Evolutionary conservation across 2,888 invertebrate genomes (phyloP).

Genomic region (Eupithecia dodoneata): DNA sequence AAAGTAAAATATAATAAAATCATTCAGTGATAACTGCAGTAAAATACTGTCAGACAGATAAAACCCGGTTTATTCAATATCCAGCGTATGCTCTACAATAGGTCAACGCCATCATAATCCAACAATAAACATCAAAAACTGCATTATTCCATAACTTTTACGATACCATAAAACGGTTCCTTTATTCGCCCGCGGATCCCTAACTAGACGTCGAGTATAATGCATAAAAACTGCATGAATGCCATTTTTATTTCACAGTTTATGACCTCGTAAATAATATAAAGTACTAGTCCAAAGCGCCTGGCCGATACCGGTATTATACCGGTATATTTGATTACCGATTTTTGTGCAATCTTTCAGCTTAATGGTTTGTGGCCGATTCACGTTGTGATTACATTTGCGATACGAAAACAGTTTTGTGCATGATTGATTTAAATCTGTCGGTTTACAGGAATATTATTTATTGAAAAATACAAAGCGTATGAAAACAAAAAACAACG

Average conservation of each 20-base stretch:
- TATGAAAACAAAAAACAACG: too few relatives aligned
- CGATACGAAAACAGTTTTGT: neutral
- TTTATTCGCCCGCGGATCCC: constrained; percentile 32
- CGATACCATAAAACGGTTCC: constrained; percentile 30
- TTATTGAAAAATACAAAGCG: too few relatives aligned
- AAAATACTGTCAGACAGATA: neutral
- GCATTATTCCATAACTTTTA: constrained; percentile 29
- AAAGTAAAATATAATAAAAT: neutral
- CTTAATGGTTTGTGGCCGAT: neutral
- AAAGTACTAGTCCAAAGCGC: constrained; percentile 40
- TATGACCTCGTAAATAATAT: constrained; percentile 58
- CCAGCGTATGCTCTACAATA: constrained; percentile 7
- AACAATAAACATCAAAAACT: constrained; percentile 26
- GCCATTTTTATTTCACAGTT: constrained; percentile 55
- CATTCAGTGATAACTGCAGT: neutral
- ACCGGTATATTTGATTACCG: constrained; percentile 29
- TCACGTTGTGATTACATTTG: constrained; percentile 1
- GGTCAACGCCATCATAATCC: constrained; percentile 11
- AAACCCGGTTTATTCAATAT: neutral
- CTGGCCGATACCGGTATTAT: constrained; percentile 22
- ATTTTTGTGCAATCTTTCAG: constrained; percentile 13
- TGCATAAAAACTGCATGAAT: constrained; percentile 61
- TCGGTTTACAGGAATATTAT: neutral
- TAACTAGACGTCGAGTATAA: constrained; percentile 38
- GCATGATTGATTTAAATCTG: constrained; percentile 3